Evolutionary conservation across 2,113 vertebrate genomes (phyloP).

Genomic region (Symphodus melops): DNA sequence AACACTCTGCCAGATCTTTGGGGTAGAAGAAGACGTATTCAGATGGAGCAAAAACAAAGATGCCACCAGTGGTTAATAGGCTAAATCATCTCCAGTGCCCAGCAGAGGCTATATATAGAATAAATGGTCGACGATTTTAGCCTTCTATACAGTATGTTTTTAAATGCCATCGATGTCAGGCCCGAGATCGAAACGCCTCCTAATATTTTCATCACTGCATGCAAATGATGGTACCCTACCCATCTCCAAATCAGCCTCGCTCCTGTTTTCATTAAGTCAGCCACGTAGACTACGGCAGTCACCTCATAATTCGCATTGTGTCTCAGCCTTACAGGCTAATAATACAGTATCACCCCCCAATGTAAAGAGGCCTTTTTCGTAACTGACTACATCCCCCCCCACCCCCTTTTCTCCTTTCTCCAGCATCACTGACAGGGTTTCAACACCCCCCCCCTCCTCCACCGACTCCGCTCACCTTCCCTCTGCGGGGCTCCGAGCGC

Average conservation of each 20-base stretch:
- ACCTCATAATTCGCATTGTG: conserved; percentile 49
- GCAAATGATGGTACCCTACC: conserved; percentile 55
- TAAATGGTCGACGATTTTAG: conserved; percentile 39
- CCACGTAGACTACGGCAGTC: conserved; percentile 25
- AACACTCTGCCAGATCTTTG: conserved; percentile 53
- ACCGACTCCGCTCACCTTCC: conserved; percentile 86
- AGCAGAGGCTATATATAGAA: conserved; percentile 49
- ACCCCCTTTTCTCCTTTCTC: conserved; percentile 55
- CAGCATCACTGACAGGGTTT: conserved; percentile 71
- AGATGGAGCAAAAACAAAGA: conserved; percentile 54
- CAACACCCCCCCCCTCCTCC: conserved; percentile 22
- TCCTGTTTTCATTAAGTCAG: conserved; percentile 45
- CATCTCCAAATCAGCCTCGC: conserved; percentile 42
- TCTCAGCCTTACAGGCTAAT: conserved; percentile 39
- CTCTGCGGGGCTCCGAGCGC: conserved; percentile 91
- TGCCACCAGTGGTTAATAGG: conserved; percentile 54
- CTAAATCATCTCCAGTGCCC: conserved; percentile 38
- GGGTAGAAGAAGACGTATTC: conserved; percentile 36
- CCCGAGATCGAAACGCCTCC: conserved; percentile 30
- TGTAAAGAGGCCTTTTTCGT: conserved; percentile 63
- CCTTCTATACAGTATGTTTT: conserved; percentile 35
- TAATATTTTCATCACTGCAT: conserved; percentile 63
- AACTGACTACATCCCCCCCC: conserved; percentile 50
- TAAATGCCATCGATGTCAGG: conserved; percentile 57
- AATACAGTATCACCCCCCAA: conserved; percentile 30